Base-by-base conservation (phyloP, 2,113 vertebrate species). In the Colinus virginianus region DNA sequence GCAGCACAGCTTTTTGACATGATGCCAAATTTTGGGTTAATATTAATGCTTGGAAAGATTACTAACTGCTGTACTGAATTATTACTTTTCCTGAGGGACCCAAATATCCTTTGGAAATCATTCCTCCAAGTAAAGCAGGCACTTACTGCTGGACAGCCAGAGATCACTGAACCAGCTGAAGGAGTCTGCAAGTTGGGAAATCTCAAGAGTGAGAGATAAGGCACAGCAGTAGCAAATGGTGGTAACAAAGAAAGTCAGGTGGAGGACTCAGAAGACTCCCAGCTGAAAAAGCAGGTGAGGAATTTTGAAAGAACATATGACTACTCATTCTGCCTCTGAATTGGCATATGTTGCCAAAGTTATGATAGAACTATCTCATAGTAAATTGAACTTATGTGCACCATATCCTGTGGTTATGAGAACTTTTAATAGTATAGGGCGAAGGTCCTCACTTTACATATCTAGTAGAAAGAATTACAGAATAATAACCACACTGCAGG, bases 391-490 rank as follows among this genome's bases (percentile, higher is more conserved):
- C 8, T 46, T 30, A 51, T 30, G 13, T 78, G 34, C 34, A 84
- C n/a, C 17, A 25, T 0, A 0, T 17, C 32, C 26, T 10, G 9
- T 13, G 25, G 15, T 82, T 32, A 16, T 14, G 14, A 46, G 40
- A 51, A 7, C 6, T 36, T 93, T 80, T 34, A 72, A 45, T 13
- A 15, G 4, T 8, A 4, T 3, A 34, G 85, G 66, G 32, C 12
- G 77, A 69, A 77, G 36, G 4, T 0, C 5, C 5, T 9, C 1
- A 2, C 0, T 28, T 43, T 85, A 58, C 45, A 66, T 3, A 15
- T 25, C 34, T 42, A 7, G 20, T 48, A 63, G 48, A 40, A 69
- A 71, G 13, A 32, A 45, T 2, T 62, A 16, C 16, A 71, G 61
- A 55, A 36, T 23, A 67, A 70, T 56, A 74, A 79, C 22, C 1